phyloP scores from a whole-genome alignment of 2,888 invertebrate genomes.

The Dicranocentrus wangi region DNA sequence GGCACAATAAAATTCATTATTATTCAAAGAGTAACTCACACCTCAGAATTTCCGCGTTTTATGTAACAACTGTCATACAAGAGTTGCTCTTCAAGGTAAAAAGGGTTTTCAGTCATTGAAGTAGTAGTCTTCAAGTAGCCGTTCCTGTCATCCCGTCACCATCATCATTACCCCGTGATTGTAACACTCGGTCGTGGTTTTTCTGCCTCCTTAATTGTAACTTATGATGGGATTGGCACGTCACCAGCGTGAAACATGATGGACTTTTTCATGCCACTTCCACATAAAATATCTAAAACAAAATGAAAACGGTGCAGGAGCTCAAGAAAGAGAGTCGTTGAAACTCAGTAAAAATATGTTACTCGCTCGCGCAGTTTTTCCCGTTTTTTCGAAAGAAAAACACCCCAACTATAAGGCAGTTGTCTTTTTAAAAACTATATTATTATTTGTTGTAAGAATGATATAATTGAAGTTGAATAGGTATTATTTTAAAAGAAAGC shows the following conservation, averaged over 20 bases:
- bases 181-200: constrained; percentile 14
- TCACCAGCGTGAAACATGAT: constrained; percentile 47
- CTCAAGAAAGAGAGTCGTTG: not conserved
- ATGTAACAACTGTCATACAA: constrained; percentile 22
- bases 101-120: not conserved
- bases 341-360: constrained; percentile 13
- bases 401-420: too few relatives aligned
- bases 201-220: constrained; percentile 47
- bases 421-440: not conserved
- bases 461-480: constrained; percentile 21
- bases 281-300: constrained; percentile 10
- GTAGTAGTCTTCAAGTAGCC: constrained; percentile 7
- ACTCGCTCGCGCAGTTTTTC: constrained; percentile 3
- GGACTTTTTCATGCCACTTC: constrained; percentile 48
- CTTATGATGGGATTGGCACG: constrained; percentile 43
- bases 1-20: constrained; percentile 24
- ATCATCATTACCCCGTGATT: constrained; percentile 1
- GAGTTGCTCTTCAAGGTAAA: constrained; percentile 9
- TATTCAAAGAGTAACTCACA: constrained; percentile 24
- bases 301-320: constrained; percentile 13
- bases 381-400: constrained; percentile 24
- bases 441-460: constrained; percentile 17
- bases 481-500: not conserved
- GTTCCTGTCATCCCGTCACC: constrained; percentile 24
- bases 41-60: constrained; percentile 51